Base-by-base conservation (phyloP, 2,797 vertebrate genomes). In the Moxostoma hubbsi region DNA sequence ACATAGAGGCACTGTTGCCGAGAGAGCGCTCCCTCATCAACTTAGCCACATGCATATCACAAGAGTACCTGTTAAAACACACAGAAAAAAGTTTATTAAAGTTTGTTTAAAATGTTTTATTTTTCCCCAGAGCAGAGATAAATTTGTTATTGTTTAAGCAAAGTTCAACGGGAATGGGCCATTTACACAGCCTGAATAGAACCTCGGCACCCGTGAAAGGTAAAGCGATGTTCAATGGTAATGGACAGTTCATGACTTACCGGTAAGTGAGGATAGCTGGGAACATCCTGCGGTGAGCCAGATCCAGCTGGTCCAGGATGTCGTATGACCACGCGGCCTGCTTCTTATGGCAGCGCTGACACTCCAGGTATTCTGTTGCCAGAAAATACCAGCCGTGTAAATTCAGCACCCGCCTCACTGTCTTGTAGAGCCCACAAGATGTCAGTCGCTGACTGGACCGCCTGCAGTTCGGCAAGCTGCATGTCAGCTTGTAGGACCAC, bases 401-500 rank as follows among this genome's bases (percentile, higher is more conserved):
- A 0, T 72, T 47, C 54, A 72, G 15, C 54, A 72, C 69, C 43
- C 9, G 9, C n/a, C 65, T 13, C 47, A 24, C 65, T 11, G 65
- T 68, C 49, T 68, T 53, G 66, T 70, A 70, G 12, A 55, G 51
- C 8, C 67, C 67, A 54, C 8, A 55, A 7, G 67, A 9, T 9
- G 18, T 55, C 0, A 69, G 7, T 54, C 13, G 5, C 7, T 54
- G 51, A 53, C 51, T 5, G 2, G 12, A 36, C 10, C 4, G 9
- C 7, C 13, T 46, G 70, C 70, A 59, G 54, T 58, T 0, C 18
- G 70, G 54, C 2, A 1, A 7, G 45, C 55, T 72, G 55, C 59
- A 75, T 10, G 8, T n/a, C 73, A 64, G 47, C 18, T 54, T 75
- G 11, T 62, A 75, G 15, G 58, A 62, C 59, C 47, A 75, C 59